Evolutionary conservation across 2,888 invertebrate species (phyloP), one percentile per base, ranked within the genome.

Genomic region (Anticlea derivata): DNA sequence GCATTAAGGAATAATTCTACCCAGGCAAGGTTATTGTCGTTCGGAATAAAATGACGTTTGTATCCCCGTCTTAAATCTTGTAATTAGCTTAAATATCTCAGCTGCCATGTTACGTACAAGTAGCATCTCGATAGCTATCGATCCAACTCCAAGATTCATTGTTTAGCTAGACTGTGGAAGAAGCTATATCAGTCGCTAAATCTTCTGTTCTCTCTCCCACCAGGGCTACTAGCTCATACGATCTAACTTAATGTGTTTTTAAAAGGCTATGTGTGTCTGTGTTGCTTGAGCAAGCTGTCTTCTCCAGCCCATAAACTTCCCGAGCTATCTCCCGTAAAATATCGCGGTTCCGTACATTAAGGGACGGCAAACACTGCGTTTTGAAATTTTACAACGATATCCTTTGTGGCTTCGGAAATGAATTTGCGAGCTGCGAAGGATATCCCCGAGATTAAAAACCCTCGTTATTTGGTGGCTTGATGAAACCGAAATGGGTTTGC

Each of bases 311-410:
- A 26, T 8, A 23, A 11, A 10, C 20, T 26, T 10, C 20, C 27
- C 22, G 22, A 44, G 27, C 8, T 45, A 39, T 44, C 44, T 34
- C 13, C 44, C 13, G 44, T 50, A 39, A 50, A 50, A 45, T 34
- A 50, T 34, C 40, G 34, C 34, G 13, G 27, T 12, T 8, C 33
- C 39, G 40, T 48, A 33, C 40, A 48, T 34, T 10, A 26, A 38
- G 30, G 24, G 34, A 13, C 13, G 33, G 29, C 12, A 44, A 46
- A 45, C 40, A 24, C 12, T 38, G 34, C 38, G 35, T 45, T 47
- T 50, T 41, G 27, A 45, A 45, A 49, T 49, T 51, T 45, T 29
- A 48, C 31, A 40, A 45, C 48, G 41, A 44, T 31, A 40, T 35
- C 37, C 24, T 43, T 26, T 35, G 31, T 20, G 31, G 38, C 27